Evolutionary conservation across 2,888 invertebrate species (phyloP).

Genomic region (Cheilosia urbana): DNA sequence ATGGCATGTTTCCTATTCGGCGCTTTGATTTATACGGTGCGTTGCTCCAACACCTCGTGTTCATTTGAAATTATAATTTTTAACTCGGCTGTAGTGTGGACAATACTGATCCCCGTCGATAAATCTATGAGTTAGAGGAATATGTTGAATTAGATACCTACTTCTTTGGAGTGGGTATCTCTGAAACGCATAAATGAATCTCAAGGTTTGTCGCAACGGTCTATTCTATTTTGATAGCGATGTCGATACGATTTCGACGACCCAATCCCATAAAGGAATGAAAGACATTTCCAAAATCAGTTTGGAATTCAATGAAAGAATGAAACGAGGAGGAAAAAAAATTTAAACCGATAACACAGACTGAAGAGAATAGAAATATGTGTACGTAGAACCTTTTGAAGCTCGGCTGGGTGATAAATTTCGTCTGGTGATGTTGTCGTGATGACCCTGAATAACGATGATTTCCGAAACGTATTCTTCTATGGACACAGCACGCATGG

Average conservation of each 20-base stretch:
- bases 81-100: constrained; percentile 36
- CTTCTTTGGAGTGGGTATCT: constrained; percentile 1
- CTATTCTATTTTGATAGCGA: neutral
- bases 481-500: constrained; percentile 35
- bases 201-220: neutral
- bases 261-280: neutral
- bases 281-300: neutral
- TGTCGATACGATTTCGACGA: neutral
- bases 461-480: constrained; percentile 28
- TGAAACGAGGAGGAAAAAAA: constrained; percentile 18
- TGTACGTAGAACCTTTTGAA: constrained; percentile 13
- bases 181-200: neutral
- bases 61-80: constrained; percentile 68
- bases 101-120: constrained; percentile 15
- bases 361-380: constrained; percentile 30
- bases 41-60: constrained; percentile 45
- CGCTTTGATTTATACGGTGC: constrained; percentile 45
- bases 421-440: constrained; percentile 45
- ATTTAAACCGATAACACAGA: constrained; percentile 2
- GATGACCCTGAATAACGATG: constrained; percentile 70
- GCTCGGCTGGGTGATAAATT: constrained; percentile 59
- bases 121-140: constrained; percentile 45
- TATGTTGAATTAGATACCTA: constrained; percentile 45
- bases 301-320: constrained; percentile 27
- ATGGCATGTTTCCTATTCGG: constrained; percentile 39